Percentiles rank a stretch among this genome's conserved stretches.
Evolutionary conservation across 2,888 invertebrate genomes (phyloP).

Genomic region (Andrena trimmerana): DNA sequence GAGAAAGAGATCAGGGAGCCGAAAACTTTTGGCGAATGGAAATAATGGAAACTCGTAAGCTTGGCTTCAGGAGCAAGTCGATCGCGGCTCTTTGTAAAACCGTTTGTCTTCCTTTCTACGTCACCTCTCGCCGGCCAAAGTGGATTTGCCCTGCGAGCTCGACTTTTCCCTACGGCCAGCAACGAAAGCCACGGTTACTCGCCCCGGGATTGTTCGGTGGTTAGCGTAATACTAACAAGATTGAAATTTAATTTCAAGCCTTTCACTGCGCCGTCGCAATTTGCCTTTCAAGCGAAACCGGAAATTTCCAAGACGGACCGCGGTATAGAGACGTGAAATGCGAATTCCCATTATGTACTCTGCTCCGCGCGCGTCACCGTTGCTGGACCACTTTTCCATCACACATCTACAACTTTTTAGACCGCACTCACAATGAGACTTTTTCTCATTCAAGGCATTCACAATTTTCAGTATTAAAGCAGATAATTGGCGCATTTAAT

Average conservation of each 20-base stretch:
- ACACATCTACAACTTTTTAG: background rate
- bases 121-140: conserved; percentile 39
- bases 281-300: conserved; percentile 37
- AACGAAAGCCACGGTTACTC: conserved; percentile 55
- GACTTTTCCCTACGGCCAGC: conserved; percentile 48
- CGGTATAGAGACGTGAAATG: conserved; percentile 26
- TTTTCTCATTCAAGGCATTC: background rate
- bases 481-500: too few relatives aligned
- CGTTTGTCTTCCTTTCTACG: conserved; percentile 54
- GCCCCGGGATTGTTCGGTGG: conserved; percentile 44
- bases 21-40: conserved; percentile 42
- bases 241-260: conserved; percentile 64
- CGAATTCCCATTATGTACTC: conserved; percentile 11
- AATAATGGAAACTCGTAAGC: conserved; percentile 60
- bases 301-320: conserved; percentile 36
- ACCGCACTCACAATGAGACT: background rate
- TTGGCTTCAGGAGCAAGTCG: conserved; percentile 36
- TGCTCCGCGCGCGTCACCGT: background rate
- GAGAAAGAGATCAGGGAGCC: conserved; percentile 8
- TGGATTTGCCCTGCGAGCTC: conserved; percentile 50
- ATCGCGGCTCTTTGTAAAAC: conserved; percentile 45
- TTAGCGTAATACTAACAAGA: conserved; percentile 65
- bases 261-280: conserved; percentile 45
- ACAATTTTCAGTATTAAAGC: too few relatives aligned
- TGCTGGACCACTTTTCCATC: background rate